Percentiles rank a stretch among this genome's conserved stretches.
phyloP scores from a whole-genome alignment of 1,140 invertebrate genomes.

The Bilobella aurantiaca region DNA sequence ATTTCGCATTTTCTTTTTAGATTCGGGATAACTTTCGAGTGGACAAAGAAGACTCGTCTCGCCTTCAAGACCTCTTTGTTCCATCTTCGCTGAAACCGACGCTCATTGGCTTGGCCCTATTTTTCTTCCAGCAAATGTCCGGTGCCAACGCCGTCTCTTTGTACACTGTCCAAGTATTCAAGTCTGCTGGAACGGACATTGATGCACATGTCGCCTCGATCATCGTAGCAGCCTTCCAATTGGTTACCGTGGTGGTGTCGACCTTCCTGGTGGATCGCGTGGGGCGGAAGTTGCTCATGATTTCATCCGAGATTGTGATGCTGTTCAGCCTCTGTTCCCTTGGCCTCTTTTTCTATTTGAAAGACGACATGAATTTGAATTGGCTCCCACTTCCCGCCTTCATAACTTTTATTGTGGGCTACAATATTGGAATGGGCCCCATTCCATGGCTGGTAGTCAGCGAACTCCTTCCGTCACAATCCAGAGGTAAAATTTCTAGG shows the following conservation, averaged over 20 bases:
- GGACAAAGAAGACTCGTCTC: slow-evolving; percentile 24
- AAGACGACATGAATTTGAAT: slow-evolving; percentile 40
- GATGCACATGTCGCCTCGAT: slow-evolving; percentile 23
- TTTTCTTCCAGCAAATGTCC: slow-evolving; percentile 52
- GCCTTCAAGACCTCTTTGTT: slow-evolving; percentile 34
- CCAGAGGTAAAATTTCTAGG: slow-evolving; percentile 20
- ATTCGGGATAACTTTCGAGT: neutral
- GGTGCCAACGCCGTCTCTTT: slow-evolving; percentile 61
- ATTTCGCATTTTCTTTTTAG: neutral
- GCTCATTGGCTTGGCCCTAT: slow-evolving; percentile 44
- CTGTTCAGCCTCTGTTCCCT: slow-evolving; percentile 37
- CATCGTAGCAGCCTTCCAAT: slow-evolving; percentile 41
- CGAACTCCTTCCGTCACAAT: slow-evolving; percentile 44
- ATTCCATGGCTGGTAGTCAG: slow-evolving; percentile 68
- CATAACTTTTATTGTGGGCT: slow-evolving; percentile 61
- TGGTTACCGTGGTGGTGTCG: slow-evolving; percentile 57
- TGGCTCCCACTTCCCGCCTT: slow-evolving; percentile 61
- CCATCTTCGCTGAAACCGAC: slow-evolving; percentile 38
- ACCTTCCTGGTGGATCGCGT: slow-evolving; percentile 48
- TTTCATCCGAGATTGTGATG: slow-evolving; percentile 54
- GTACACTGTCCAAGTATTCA: slow-evolving; percentile 44
- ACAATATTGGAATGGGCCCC: slow-evolving; percentile 64
- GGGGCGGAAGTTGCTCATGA: slow-evolving; percentile 59
- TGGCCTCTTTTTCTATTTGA: slow-evolving; percentile 35
- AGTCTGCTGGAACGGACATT: slow-evolving; percentile 20